phyloP scores from a whole-genome alignment of 1,140 invertebrate genomes.

The Teleopsis dalmanni region DNA sequence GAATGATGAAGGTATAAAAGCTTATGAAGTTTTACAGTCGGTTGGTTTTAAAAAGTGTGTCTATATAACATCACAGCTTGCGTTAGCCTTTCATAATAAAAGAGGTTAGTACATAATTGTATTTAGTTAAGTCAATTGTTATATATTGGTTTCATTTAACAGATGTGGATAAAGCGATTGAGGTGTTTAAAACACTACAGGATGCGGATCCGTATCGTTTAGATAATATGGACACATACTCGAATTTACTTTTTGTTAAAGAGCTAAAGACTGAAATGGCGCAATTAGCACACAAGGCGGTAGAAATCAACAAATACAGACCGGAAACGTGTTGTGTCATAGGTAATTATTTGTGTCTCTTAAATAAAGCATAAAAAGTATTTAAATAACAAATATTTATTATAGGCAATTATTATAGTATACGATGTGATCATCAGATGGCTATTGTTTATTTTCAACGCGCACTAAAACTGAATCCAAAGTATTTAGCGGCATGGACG shows the following conservation, averaged over 20 bases:
- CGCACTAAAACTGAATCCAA: constrained; percentile 89
- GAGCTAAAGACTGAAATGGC: constrained; percentile 89
- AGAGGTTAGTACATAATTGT: constrained; percentile 56
- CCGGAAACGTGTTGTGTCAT: constrained; percentile 98
- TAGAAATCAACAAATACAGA: constrained; percentile 92
- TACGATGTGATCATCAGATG: constrained; percentile 92
- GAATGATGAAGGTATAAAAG: constrained; percentile 79
- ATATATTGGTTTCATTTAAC: constrained; percentile 29
- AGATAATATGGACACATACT: constrained; percentile 94
- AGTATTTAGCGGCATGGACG: constrained; percentile 94
- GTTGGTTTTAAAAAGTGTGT: constrained; percentile 79
- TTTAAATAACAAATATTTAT: background rate
- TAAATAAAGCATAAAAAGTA: background rate
- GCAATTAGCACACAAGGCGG: constrained; percentile 85
- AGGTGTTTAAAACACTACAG: constrained; percentile 72
- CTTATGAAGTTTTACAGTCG: constrained; percentile 68
- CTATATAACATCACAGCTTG: constrained; percentile 88
- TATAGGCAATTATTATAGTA: constrained; percentile 93
- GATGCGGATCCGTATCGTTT: constrained; percentile 84
- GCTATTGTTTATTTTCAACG: constrained; percentile 94
- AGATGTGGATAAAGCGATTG: constrained; percentile 87
- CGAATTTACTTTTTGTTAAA: constrained; percentile 92
- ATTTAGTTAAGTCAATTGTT: background rate
- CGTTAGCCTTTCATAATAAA: constrained; percentile 85
- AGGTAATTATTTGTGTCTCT: constrained; percentile 52